Percentiles rank a stretch among this genome's conserved stretches.
Evolutionary conservation across 2,113 vertebrate genomes (phyloP).

Genomic region (rabbit (Oryctolagus cuniculus)): mOryCun1.1 NC_091451.1:28453001-28453500

Average conservation of each 20-base stretch:
- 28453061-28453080: background rate
- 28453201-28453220: background rate
- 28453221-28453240: background rate
- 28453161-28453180: background rate
- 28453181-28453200: background rate
- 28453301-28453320: background rate
- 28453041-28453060: background rate
- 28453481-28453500: background rate
- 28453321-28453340: background rate
- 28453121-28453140: background rate
- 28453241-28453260: background rate
- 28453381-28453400: background rate
- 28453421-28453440: background rate
- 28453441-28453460: background rate
- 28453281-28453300: background rate
- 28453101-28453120: background rate
- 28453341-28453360: background rate
- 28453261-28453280: background rate
- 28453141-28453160: background rate
- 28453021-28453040: too few species aligned
- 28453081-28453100: background rate
- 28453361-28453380: background rate
- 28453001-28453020: too few species aligned
- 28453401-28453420: background rate
- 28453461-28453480: background rate